A percentile compares a stretch with the other conserved stretches of the same genome.
Conservation (phyloP, 2,113 vertebrate species). For the Ceyx margarethae region DNA sequence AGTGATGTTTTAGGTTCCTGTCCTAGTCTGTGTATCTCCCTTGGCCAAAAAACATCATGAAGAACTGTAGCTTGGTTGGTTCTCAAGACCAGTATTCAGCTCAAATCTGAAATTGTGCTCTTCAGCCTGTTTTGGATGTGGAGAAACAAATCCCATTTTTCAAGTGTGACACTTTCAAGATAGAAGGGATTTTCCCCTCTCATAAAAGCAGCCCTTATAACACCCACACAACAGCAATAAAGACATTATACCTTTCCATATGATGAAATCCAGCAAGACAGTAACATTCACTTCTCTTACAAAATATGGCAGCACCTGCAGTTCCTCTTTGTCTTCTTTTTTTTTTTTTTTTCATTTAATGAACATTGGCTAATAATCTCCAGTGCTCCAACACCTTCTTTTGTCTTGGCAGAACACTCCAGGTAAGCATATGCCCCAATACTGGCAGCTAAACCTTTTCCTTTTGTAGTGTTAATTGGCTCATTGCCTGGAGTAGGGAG, state of each 20-base stretch:
- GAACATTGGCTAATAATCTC: not conserved
- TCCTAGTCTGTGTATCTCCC: not conserved
- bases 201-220: not conserved
- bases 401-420: conserved; percentile 22
- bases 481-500: not conserved
- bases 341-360: not conserved
- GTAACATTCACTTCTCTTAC: not conserved
- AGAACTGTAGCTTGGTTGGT: not conserved
- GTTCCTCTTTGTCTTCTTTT: not conserved
- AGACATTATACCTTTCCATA: not conserved
- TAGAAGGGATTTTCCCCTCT: not conserved
- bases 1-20: not conserved
- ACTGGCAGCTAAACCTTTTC: conserved; percentile 16
- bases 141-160: not conserved
- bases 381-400: not conserved
- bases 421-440: not conserved
- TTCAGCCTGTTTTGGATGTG: not conserved
- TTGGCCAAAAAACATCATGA: not conserved
- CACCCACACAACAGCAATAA: not conserved
- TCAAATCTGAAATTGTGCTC: not conserved
- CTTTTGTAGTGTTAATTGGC: not conserved
- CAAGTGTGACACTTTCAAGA: not conserved
- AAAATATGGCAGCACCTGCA: not conserved
- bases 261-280: not conserved
- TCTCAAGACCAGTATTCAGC: not conserved